Evolutionary conservation across 2,888 invertebrate genomes (phyloP).

Genomic region (Tupiocoris notatus): DNA sequence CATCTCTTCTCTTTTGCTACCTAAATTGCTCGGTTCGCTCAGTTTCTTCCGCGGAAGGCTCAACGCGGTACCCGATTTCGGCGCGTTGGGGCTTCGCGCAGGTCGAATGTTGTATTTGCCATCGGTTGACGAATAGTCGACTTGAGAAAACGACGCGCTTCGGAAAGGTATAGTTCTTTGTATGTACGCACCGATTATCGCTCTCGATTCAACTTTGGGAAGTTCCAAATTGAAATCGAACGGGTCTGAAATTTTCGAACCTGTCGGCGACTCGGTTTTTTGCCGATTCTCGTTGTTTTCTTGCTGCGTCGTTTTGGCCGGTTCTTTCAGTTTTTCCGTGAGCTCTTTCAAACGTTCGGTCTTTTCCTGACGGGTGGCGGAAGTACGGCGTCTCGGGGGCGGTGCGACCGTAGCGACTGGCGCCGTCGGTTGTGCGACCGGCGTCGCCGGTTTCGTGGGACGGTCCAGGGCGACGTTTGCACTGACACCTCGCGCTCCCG

Average conservation of each 20-base stretch:
- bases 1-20: neutral
- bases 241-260: constrained; percentile 34
- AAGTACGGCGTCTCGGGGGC: constrained; percentile 58
- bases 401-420: constrained; percentile 37
- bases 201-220: constrained; percentile 62
- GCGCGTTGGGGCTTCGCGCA: constrained; percentile 35
- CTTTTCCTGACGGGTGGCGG: constrained; percentile 59
- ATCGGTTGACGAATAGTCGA: constrained; percentile 69
- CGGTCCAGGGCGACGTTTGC: constrained; percentile 64
- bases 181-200: constrained; percentile 63
- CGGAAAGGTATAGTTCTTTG: constrained; percentile 72
- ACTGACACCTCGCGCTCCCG: constrained; percentile 55
- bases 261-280: constrained; percentile 50
- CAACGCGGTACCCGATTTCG: constrained; percentile 36
- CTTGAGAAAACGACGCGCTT: constrained; percentile 85
- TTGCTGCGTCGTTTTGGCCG: constrained; percentile 52
- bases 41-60: constrained; percentile 50
- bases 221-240: constrained; percentile 58
- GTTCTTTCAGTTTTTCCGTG: constrained; percentile 68
- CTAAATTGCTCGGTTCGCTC: constrained; percentile 1
- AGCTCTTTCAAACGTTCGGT: constrained; percentile 72
- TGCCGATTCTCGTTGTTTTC: constrained; percentile 49
- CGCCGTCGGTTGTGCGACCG: too few relatives aligned
- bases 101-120: constrained; percentile 59
- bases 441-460: constrained; percentile 74